Percentiles rank a stretch among this genome's conserved stretches.
These are phyloP conservation scores for Orestias chungarensis DNA, from an alignment of 2,797 vertebrate genomes.

Conservation along the genomic window DNA sequence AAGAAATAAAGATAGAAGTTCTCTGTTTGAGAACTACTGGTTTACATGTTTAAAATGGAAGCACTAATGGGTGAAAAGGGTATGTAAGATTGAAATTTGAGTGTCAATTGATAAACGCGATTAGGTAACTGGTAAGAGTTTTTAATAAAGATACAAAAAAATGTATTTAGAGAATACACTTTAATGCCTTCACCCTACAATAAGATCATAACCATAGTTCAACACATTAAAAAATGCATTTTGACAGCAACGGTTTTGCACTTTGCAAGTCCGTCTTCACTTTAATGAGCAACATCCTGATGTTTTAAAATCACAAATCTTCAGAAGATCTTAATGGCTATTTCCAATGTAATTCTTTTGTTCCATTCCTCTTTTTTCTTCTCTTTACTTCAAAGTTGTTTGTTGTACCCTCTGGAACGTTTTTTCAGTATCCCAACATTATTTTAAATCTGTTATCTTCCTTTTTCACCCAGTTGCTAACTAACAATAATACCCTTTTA, in stretches of 20 bases:
- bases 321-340: background rate
- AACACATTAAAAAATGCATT: background rate
- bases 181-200: background rate
- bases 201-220: background rate
- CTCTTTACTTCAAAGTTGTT: background rate
- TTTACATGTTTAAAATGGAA: background rate
- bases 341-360: background rate
- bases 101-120: background rate
- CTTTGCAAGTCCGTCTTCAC: background rate
- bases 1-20: background rate
- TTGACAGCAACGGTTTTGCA: background rate
- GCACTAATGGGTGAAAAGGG: background rate
- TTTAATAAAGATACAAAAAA: background rate
- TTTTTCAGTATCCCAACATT: background rate
- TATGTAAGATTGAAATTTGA: background rate
- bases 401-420: background rate
- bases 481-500: conserved; percentile 6
- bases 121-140: background rate
- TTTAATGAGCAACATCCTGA: background rate
- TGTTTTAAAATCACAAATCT: conserved; percentile 1
- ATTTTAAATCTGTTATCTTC: background rate
- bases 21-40: background rate
- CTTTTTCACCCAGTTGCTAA: conserved; percentile 1
- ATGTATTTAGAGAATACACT: background rate
- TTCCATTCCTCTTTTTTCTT: background rate